Percentiles rank a stretch among this genome's conserved stretches.
Evolutionary conservation across 2,797 vertebrate species (phyloP).

Genomic region (Chelon labrosus): DNA sequence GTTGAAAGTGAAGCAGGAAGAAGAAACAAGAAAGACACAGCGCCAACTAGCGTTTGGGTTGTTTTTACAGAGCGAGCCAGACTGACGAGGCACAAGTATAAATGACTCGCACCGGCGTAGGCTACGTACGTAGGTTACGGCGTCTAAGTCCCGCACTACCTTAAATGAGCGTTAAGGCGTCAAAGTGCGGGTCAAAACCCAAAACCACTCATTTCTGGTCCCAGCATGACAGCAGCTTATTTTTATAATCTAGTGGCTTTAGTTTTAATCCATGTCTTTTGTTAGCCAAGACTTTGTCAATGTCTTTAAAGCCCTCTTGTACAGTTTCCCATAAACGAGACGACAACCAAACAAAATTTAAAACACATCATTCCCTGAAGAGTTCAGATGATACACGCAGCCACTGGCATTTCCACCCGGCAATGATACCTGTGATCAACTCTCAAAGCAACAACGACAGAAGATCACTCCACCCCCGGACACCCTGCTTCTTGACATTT

Average conservation of each 20-base stretch:
- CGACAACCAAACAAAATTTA: neutral
- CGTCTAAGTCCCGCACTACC: no score
- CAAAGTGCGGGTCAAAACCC: neutral
- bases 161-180: no score
- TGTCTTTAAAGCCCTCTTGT: neutral
- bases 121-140: no score
- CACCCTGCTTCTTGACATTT: conserved; percentile 54
- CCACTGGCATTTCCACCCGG: conserved; percentile 37
- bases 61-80: no score
- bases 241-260: neutral
- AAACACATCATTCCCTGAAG: neutral
- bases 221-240: conserved; percentile 1
- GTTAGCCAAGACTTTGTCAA: neutral
- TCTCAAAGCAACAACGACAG: conserved; percentile 23
- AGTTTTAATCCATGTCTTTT: no score
- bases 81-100: no score
- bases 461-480: conserved; percentile 13
- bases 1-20: no score
- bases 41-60: no score
- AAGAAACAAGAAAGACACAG: no score
- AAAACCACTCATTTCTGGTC: neutral
- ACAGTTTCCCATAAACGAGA: neutral
- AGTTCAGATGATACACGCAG: neutral
- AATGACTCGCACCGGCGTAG: no score
- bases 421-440: conserved; percentile 29